Conservation (phyloP, 2,113 vertebrate species). For the Girardinichthys multiradiatus region DNA sequence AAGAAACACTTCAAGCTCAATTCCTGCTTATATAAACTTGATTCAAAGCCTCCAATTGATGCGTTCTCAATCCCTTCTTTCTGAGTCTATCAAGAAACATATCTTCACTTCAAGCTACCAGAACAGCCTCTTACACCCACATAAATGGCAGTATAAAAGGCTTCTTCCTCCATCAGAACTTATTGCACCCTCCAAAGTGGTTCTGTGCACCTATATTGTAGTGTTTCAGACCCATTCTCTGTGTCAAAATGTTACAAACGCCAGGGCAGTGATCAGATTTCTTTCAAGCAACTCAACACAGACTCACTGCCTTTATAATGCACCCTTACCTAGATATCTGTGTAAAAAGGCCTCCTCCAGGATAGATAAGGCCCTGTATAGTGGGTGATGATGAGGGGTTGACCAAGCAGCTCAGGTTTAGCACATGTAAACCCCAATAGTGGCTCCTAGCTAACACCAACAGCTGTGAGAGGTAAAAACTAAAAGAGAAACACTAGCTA, state of each 20-base stretch:
- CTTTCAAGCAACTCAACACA: not conserved
- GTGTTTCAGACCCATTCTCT: not conserved
- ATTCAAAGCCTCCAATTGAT: conserved; percentile 17
- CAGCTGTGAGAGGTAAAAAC: not conserved
- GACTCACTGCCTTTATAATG: not conserved
- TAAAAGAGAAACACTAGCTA: not conserved
- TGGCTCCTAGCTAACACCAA: not conserved
- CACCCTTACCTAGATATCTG: not conserved
- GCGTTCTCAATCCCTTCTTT: conserved; percentile 3
- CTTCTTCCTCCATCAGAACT: not conserved
- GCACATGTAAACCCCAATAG: not conserved
- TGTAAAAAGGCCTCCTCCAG: not conserved
- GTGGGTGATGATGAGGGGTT: not conserved
- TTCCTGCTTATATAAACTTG: conserved; percentile 3
- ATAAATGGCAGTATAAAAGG: not conserved
- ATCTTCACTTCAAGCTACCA: not conserved
- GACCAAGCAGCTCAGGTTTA: conserved; percentile 4
- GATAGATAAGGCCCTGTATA: not conserved
- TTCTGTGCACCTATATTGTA: not conserved
- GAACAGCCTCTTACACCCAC: not conserved
- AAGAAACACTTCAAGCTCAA: conserved; percentile 22
- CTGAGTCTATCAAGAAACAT: not conserved
- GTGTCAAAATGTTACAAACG: not conserved
- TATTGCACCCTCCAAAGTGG: not conserved
- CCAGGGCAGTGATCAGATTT: not conserved